Conservation (phyloP, 2,888 invertebrate genomes). For the Nesidiocoris tenuis region DNA sequence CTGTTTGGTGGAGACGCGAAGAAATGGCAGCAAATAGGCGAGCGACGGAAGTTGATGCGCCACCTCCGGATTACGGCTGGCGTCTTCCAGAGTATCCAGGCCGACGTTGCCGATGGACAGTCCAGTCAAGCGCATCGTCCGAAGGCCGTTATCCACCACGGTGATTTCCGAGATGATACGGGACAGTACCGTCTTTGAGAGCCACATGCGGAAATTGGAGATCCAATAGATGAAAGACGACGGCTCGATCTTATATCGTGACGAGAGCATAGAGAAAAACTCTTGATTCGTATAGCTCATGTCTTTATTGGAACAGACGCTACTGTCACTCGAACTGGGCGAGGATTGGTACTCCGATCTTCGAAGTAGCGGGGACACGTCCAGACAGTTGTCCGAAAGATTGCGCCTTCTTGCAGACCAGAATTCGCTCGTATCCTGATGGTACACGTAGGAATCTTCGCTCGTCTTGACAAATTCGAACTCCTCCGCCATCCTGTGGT, state of each 20-base stretch:
- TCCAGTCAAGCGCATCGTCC: conserved; percentile 67
- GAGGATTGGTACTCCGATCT: conserved; percentile 34
- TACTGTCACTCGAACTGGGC: conserved; percentile 35
- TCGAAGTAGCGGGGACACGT: conserved; percentile 26
- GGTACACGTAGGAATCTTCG: conserved; percentile 27
- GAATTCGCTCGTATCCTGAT: conserved; percentile 21
- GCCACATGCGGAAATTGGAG: conserved; percentile 80
- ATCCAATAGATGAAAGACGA: conserved; percentile 74
- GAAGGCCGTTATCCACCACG: conserved; percentile 67
- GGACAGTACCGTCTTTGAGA: conserved; percentile 77
- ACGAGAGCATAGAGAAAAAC: conserved; percentile 60
- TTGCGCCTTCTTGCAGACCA: conserved; percentile 21
- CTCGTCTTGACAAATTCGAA: conserved; percentile 33
- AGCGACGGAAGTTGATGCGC: conserved; percentile 58
- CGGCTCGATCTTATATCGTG: conserved; percentile 65
- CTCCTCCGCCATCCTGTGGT: conserved; percentile 17
- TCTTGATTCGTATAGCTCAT: conserved; percentile 55
- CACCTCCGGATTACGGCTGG: conserved; percentile 59
- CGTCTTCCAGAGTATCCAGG: conserved; percentile 71
- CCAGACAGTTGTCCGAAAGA: conserved; percentile 25
- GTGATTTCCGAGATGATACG: conserved; percentile 74
- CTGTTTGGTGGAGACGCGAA: conserved; percentile 80
- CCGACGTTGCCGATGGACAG: conserved; percentile 69
- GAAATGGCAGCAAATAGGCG: conserved; percentile 69
- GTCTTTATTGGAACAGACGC: conserved; percentile 28